Base-by-base conservation (phyloP, 2,888 invertebrate species). In the Spisula subtruncata region DNA sequence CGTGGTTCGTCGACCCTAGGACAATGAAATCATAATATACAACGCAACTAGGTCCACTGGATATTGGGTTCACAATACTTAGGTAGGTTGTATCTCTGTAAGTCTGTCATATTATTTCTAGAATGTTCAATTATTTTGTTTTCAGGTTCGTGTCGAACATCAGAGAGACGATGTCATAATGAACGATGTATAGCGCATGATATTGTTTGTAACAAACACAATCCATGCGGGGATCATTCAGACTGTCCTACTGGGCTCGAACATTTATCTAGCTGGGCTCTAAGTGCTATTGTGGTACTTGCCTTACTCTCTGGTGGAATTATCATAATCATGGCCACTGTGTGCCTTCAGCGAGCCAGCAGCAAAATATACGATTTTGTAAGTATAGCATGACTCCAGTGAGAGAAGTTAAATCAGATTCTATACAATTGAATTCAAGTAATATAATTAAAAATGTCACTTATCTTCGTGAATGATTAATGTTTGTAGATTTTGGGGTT, bases 201-300 rank as follows among this genome's bases (percentile, higher is more conserved):
- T 0, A 86, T 92, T 4, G 92, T 92, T 20, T 92, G 92, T 46
- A 92, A 92, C 71, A 89, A 86, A 18, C 86, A 89, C 35, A 92
- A 92, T 48, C 92, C 92, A 1, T 92, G 92, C 56, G 92, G 92
- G 8, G 92, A 92, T 51, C 51, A 88, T 56, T 92, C 92, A n/a
- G 92, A 92, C 85, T 92, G 92, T 35, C 92, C 92, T 16, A 92
- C 92, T 14, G 92, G 92, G n/a, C 90, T 92, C 54, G 92, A 92
- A 85, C 92, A 92, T 85, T 79, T 92, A 54, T 92, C 92, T 48
- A 92, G 90, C 79, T 89, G 89, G 86, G 87, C 92, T 12, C 85
- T 92, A 82, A 89, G 90, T 25, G 92, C 90, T 32, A 92, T 92
- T 51, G 89, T 92, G 6, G 87, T 92, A 4, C 86, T 90, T 6